Conservation (phyloP, 2,113 vertebrate species). For the Plectropomus leopardus region DNA sequence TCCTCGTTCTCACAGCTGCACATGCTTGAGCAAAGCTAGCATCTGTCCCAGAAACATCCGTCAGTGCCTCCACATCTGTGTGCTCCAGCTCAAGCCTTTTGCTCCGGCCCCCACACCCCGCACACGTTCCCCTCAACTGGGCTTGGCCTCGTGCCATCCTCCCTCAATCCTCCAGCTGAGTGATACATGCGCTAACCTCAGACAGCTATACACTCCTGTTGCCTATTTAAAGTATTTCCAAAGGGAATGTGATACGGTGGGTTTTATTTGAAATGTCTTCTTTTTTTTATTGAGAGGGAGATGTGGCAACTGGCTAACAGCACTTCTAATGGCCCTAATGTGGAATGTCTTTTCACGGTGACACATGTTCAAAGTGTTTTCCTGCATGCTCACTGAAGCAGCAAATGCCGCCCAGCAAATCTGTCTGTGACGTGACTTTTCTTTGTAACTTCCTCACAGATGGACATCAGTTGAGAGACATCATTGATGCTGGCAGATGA, state of each 20-base stretch:
- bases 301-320: conserved; percentile 49
- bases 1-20: conserved; percentile 71
- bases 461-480: conserved; percentile 15
- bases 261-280: conserved; percentile 56
- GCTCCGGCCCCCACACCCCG: conserved; percentile 60
- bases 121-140: conserved; percentile 68
- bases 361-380: conserved; percentile 72
- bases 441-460: conserved; percentile 12
- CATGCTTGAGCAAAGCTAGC: conserved; percentile 67
- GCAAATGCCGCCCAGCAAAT: conserved; percentile 55
- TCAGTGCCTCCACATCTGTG: conserved; percentile 83
- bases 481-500: conserved; percentile 10
- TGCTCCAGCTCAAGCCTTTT: conserved; percentile 61
- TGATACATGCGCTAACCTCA: conserved; percentile 69
- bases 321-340: conserved; percentile 55
- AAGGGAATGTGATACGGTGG: conserved; percentile 60
- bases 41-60: conserved; percentile 81
- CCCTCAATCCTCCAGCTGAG: conserved; percentile 73
- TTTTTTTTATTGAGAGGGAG: conserved; percentile 60
- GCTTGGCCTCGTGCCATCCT: conserved; percentile 64
- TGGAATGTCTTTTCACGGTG: conserved; percentile 62
- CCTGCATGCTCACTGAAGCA: conserved; percentile 51
- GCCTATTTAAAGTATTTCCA: conserved; percentile 68
- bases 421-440: conserved; percentile 52
- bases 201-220: conserved; percentile 50